These are phyloP conservation scores for Drosophila equinoxialis DNA, from an alignment of 1,140 invertebrate genomes.

Conservation along the genomic window DNA sequence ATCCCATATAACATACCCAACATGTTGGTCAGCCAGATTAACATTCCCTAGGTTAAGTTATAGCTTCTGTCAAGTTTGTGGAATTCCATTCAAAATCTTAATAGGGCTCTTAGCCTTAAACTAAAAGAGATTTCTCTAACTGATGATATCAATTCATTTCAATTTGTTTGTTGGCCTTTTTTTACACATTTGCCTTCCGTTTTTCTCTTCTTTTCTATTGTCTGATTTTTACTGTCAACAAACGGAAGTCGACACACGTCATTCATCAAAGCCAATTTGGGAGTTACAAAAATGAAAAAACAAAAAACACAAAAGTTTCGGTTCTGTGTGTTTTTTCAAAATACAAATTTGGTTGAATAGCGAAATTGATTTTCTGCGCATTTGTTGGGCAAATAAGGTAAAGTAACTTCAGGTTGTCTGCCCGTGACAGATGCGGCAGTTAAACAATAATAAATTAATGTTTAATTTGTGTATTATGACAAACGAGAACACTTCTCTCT, in stretches of 20 bases:
- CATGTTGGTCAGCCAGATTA: neutral
- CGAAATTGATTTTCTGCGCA: conserved; percentile 57
- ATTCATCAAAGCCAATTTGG: conserved; percentile 52
- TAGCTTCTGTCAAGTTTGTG: neutral
- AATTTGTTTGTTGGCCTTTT: conserved; percentile 5
- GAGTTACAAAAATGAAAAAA: conserved; percentile 34
- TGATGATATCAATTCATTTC: conserved; percentile 17
- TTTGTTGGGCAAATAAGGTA: conserved; percentile 29
- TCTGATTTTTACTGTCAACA: conserved; percentile 13
- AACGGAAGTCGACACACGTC: conserved; percentile 64
- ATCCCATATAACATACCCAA: no score
- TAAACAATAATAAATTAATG: conserved; percentile 55
- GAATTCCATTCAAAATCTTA: neutral
- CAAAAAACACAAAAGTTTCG: conserved; percentile 31
- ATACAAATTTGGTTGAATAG: conserved; percentile 63
- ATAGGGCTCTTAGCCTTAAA: neutral
- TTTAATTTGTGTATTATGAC: conserved; percentile 36
- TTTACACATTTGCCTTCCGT: conserved; percentile 37
- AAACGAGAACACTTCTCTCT: conserved; percentile 12
- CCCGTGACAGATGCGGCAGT: conserved; percentile 55
- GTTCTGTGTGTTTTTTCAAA: conserved; percentile 47
- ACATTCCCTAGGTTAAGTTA: neutral
- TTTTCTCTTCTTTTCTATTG: neutral
- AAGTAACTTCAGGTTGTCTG: conserved; percentile 7
- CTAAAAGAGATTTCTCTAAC: neutral